Percentiles rank a stretch among this genome's conserved stretches.
Evolutionary conservation across 2,797 vertebrate genomes (phyloP).

Genomic region (Sarcophilus harrisii): DNA sequence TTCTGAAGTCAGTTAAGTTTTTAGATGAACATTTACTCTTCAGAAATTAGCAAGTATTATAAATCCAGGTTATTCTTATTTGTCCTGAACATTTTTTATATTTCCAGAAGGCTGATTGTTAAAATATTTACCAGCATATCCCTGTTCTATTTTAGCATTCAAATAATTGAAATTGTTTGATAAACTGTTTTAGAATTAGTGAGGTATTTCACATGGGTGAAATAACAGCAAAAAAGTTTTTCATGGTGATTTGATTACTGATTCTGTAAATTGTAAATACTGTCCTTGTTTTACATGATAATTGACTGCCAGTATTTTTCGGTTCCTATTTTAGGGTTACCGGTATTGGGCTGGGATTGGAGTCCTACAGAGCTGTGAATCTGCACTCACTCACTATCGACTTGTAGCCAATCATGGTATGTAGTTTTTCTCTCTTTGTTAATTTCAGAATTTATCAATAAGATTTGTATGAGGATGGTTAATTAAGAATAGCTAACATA

Average conservation of each 20-base stretch:
- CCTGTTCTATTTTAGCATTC: not conserved
- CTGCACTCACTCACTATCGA: conserved; percentile 96
- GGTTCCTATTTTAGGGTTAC: conserved; percentile 90
- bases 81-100: not conserved
- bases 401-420: conserved; percentile 97
- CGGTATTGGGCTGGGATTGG: conserved; percentile 98
- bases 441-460: not conserved
- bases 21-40: not conserved
- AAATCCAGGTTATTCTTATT: not conserved
- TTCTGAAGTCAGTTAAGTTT: not conserved
- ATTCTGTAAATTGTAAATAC: not conserved
- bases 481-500: not conserved
- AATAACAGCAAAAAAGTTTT: not conserved
- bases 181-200: conserved; percentile 11
- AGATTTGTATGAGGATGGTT: not conserved
- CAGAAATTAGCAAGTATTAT: not conserved
- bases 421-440: conserved; percentile 33
- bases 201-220: not conserved
- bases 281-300: conserved; percentile 13
- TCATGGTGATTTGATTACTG: not conserved
- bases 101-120: not conserved
- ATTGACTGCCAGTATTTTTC: not conserved
- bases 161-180: conserved; percentile 21
- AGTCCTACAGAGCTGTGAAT: conserved; percentile 98
- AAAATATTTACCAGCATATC: not conserved